Evolutionary conservation across 2,888 invertebrate species (phyloP).

Genomic region (Prostheceraeus crozeri): DNA sequence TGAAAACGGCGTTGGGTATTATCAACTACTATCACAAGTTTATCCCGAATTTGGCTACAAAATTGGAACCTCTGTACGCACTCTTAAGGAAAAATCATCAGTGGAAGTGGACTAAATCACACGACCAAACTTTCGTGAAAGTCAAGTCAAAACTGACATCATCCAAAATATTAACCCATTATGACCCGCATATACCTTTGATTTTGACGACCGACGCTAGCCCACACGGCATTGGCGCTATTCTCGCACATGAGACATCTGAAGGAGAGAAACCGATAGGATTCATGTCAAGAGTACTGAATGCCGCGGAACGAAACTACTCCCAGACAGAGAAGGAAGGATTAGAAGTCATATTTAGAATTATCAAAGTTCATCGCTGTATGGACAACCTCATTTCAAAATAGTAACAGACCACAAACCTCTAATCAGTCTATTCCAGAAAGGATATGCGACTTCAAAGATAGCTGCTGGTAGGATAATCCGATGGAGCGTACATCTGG

Average conservation of each 20-base stretch:
- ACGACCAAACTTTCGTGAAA: background rate
- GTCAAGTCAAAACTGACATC: background rate
- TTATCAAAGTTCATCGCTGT: background rate
- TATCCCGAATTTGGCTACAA: conserved; percentile 3
- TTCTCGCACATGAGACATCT: background rate
- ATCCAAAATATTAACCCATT: conserved; percentile 1
- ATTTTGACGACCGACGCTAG: background rate
- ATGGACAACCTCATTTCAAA: background rate
- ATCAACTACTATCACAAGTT: conserved; percentile 13
- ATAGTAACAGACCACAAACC: background rate
- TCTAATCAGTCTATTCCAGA: background rate
- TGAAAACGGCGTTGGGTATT: conserved; percentile 10
- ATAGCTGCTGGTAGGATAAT: conserved; percentile 22
- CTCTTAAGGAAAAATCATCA: background rate
- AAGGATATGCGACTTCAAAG: background rate
- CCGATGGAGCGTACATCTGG: no score
- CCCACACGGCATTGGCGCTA: background rate
- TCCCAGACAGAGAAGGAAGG: no score
- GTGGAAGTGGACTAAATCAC: conserved; percentile 5
- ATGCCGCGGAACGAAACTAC: background rate
- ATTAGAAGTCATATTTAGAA: background rate
- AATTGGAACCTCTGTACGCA: background rate
- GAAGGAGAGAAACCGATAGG: conserved; percentile 1
- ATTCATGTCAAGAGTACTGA: background rate
- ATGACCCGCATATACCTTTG: conserved; percentile 9